These are phyloP conservation scores for Dromococcyx pavoninus DNA, from an alignment of 2,797 vertebrate species.

Conservation along the genomic window DNA sequence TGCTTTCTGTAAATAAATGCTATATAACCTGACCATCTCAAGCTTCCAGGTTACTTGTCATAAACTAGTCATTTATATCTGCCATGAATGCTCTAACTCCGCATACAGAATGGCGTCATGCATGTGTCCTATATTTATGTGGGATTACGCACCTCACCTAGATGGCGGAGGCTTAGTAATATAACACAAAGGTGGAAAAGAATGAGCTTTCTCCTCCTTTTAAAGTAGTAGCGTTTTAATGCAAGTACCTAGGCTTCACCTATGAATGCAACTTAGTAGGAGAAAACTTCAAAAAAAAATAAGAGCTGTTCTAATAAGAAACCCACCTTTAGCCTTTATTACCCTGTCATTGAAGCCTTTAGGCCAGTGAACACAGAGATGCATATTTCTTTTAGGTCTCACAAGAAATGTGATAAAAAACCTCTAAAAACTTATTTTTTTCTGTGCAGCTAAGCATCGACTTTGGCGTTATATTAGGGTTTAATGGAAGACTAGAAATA, in stretches of 20 bases:
- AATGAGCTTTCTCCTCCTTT: background rate
- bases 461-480: background rate
- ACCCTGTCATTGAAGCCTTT: background rate
- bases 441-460: background rate
- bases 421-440: background rate
- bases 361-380: background rate
- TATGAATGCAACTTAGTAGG: background rate
- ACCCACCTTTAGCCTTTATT: background rate
- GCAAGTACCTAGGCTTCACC: background rate
- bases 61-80: background rate
- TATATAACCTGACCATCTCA: fast-evolving
- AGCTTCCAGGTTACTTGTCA: background rate
- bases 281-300: background rate
- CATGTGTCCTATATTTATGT: background rate
- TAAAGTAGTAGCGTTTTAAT: background rate
- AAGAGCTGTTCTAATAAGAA: background rate
- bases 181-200: background rate
- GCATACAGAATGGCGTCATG: background rate
- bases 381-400: background rate
- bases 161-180: background rate
- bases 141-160: background rate
- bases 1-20: background rate
- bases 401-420: background rate
- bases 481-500: background rate
- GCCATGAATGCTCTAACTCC: background rate